Base-by-base conservation (phyloP, 2,797 vertebrate species). In the Intellagama lesueurii region DNA sequence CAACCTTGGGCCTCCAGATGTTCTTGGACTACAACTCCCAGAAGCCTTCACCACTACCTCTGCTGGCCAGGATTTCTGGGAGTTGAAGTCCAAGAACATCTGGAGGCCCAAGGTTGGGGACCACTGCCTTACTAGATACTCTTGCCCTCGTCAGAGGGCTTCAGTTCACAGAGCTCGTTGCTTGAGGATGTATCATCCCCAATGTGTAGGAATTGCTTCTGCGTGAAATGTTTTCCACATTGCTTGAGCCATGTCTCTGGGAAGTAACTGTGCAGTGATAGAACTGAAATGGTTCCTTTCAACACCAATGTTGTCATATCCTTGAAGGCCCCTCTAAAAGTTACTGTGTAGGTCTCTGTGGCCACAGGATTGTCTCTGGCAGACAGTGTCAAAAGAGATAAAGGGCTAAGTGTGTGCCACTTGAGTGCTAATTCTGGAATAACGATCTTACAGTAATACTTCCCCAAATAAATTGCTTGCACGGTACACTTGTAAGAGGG, bases 371-470 rank as follows among this genome's bases (percentile, higher is more conserved):
- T 80, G 30, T 47, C 35, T 40, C 70, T 24, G 32, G 66, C 32
- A 40, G 73, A 35, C 32, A 17, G 56, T 85, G 19, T 76, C 24
- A 60, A 64, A 64, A 35, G 49, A 35, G n/a, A 17, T 73, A 73
- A 73, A 19, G 32, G 44, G 64, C 40, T 77, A 8, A 14, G 14
- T 86, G 6, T 5, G 17, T 66, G 47, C 8, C 30, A 78, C n/a
- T 78, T 47, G 44, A 78, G 17, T 80, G 78, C 69, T 85, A 83
- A 86, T 91, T n/a, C 32, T 88, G 77, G 19, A 90, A 86, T 85
- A 85, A 30, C 2, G 88, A 88, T 28, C 35, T 6, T 1, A 28
- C 83, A 7, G 17, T 47, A 52, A 9, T 79, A 30, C 88, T 91
- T 76, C 8, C 0, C 19, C 1, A 24, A 22, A 87, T 0, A 66